phyloP scores from a whole-genome alignment of 2,797 vertebrate genomes.

The Sebastes steindachneri region DNA sequence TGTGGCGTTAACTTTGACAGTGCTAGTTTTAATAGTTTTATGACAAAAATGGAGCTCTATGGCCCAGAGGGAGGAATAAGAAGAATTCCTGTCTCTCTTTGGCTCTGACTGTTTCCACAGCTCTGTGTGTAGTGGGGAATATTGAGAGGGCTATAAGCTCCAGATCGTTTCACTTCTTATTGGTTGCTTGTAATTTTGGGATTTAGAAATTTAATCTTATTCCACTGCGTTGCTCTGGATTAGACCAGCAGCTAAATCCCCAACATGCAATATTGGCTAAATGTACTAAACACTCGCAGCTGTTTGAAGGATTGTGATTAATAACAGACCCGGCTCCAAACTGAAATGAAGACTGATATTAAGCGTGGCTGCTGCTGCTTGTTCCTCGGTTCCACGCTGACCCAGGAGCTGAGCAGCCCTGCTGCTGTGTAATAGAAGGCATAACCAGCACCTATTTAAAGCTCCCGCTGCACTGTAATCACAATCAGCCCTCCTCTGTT shows the following conservation, averaged over 20 bases:
- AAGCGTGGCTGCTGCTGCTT: background rate
- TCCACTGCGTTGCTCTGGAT: constrained; percentile 8
- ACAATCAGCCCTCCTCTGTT: constrained; percentile 67
- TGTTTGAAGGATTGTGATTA: constrained; percentile 33
- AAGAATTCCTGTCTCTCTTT: background rate
- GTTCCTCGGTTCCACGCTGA: constrained; percentile 30
- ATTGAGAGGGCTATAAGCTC: background rate
- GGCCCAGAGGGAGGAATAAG: background rate
- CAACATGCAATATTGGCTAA: constrained; percentile 12
- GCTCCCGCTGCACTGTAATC: constrained; percentile 59
- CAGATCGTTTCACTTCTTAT: constrained; percentile 29
- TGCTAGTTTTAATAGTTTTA: background rate
- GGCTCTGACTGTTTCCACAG: background rate
- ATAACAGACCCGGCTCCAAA: constrained; percentile 13
- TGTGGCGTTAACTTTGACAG: no score
- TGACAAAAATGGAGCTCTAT: background rate
- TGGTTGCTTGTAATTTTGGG: constrained; percentile 37
- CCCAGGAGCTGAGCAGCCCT: constrained; percentile 19
- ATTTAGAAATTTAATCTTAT: constrained; percentile 28
- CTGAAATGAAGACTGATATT: constrained; percentile 37
- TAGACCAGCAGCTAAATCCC: constrained; percentile 31
- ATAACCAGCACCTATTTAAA: constrained; percentile 66
- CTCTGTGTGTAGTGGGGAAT: background rate
- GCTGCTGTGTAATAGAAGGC: constrained; percentile 32
- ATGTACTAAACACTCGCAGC: background rate